Conservation (phyloP, 2,113 vertebrate genomes). For the Salminus brasiliensis region DNA sequence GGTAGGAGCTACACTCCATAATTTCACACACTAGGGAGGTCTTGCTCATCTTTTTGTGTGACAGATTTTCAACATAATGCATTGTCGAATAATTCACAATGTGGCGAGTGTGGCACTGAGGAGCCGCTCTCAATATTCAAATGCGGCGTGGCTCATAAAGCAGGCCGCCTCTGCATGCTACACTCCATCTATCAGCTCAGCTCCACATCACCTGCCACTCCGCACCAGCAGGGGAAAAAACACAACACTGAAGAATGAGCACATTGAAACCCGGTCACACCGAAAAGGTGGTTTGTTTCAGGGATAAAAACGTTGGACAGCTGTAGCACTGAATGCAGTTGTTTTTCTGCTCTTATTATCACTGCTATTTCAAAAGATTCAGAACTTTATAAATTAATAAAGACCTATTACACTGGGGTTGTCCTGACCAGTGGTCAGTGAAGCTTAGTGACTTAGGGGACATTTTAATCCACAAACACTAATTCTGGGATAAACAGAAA, state of each 20-base stretch:
- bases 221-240: constrained; percentile 58
- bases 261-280: not conserved
- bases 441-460: too few species aligned
- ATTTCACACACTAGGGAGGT: constrained; percentile 63
- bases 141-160: constrained; percentile 77
- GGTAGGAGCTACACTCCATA: constrained; percentile 50
- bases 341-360: not conserved
- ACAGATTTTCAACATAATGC: constrained; percentile 76
- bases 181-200: constrained; percentile 74
- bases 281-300: not conserved
- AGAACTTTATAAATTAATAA: constrained; percentile 11
- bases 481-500: too few species aligned
- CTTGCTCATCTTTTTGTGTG: constrained; percentile 64
- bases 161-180: constrained; percentile 38
- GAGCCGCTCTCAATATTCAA: constrained; percentile 76
- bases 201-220: constrained; percentile 68
- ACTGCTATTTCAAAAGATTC: not conserved
- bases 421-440: too few species aligned
- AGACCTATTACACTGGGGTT: too few species aligned
- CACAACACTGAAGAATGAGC: not conserved
- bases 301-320: not conserved
- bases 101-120: constrained; percentile 67
- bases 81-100: constrained; percentile 81
- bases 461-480: too few species aligned
- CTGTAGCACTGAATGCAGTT: not conserved